Evolutionary conservation across 2,113 vertebrate genomes (phyloP).

Genomic region (Eublepharis macularius): DNA sequence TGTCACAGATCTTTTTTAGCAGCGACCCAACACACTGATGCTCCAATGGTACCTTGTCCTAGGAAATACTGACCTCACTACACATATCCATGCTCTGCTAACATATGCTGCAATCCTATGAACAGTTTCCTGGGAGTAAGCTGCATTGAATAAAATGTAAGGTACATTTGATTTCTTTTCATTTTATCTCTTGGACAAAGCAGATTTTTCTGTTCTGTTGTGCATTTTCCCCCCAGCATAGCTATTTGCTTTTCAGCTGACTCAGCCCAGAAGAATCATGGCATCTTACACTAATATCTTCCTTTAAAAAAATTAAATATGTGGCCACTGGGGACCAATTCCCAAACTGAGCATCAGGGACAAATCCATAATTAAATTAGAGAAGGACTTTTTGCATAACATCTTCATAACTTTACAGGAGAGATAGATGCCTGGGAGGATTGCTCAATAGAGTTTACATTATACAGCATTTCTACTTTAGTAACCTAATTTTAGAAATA

Average conservation of each 20-base stretch:
- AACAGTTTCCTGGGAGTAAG: too few species aligned
- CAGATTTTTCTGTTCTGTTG: background rate
- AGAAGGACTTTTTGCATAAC: background rate
- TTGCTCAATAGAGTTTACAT: background rate
- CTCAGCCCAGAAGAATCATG: slow-evolving; percentile 3
- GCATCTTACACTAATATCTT: background rate
- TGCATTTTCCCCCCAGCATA: background rate
- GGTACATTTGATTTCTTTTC: background rate
- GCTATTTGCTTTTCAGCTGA: background rate
- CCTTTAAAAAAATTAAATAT: background rate
- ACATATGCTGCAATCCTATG: too few species aligned
- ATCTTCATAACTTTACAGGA: background rate
- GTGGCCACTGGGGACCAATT: background rate
- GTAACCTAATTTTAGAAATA: background rate
- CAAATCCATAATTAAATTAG: slow-evolving; percentile 7
- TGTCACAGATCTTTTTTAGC: too few species aligned
- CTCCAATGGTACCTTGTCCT: too few species aligned
- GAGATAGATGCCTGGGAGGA: background rate
- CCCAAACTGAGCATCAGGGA: background rate
- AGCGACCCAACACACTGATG: too few species aligned
- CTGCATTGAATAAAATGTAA: background rate
- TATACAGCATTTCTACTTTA: background rate
- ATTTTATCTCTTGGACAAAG: background rate
- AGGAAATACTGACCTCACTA: too few species aligned
- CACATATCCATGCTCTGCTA: too few species aligned